These are phyloP conservation scores for Metaphire vulgaris DNA, from an alignment of 1,140 invertebrate species.

Conservation along the genomic window DNA sequence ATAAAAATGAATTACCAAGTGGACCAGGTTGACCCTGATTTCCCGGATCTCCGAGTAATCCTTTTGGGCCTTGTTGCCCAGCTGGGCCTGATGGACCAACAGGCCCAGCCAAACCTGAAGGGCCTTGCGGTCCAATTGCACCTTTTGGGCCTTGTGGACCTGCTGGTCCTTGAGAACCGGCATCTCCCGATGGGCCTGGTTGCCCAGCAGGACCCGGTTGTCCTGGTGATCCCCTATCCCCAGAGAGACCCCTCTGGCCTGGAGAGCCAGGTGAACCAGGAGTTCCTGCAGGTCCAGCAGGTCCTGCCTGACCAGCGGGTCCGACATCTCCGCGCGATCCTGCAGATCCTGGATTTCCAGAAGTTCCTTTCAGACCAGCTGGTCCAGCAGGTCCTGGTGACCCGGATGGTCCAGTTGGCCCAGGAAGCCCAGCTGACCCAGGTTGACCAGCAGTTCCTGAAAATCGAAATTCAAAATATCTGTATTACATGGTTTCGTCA, in stretches of 20 bases:
- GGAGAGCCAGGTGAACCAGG: constrained; percentile 27
- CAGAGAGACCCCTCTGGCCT: constrained; percentile 20
- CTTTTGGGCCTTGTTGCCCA: constrained; percentile 4
- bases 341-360: constrained; percentile 3
- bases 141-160: constrained; percentile 15
- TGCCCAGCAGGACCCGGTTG: constrained; percentile 16
- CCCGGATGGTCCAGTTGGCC: not conserved
- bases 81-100: constrained; percentile 10
- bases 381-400: not conserved
- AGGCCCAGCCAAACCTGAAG: not conserved
- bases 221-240: constrained; percentile 6
- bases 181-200: constrained; percentile 11
- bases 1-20: constrained; percentile 21
- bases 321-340: constrained; percentile 8
- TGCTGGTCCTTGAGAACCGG: constrained; percentile 7
- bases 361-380: not conserved
- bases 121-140: constrained; percentile 2
- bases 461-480: not conserved
- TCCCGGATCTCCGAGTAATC: constrained; percentile 9
- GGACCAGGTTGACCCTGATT: constrained; percentile 10
- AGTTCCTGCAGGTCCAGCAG: constrained; percentile 22
- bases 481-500: not conserved
- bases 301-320: not conserved
- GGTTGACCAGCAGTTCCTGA: constrained; percentile 19
- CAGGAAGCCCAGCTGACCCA: not conserved